Percentiles rank a stretch among this genome's conserved stretches.
phyloP scores from a whole-genome alignment of 2,113 vertebrate species.

The Corythornis cristatus region DNA sequence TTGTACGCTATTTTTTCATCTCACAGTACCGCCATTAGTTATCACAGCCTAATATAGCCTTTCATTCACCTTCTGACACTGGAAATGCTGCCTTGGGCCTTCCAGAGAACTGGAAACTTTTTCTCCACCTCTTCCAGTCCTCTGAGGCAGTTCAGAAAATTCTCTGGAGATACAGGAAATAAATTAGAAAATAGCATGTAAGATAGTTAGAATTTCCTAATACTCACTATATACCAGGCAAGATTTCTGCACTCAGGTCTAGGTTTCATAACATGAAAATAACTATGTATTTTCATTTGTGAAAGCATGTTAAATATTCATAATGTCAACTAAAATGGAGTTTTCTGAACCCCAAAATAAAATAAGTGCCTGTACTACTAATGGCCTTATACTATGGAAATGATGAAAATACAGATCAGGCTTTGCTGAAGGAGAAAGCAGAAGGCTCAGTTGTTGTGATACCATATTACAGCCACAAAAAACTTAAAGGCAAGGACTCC shows the following conservation, averaged over 20 bases:
- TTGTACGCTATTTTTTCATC: slow-evolving; percentile 68
- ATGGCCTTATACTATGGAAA: background rate
- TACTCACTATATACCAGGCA: background rate
- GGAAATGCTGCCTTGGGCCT: slow-evolving; percentile 67
- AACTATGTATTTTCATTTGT: background rate
- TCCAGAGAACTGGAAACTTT: slow-evolving; percentile 62
- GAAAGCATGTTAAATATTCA: background rate
- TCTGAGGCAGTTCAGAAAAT: slow-evolving; percentile 50
- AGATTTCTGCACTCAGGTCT: background rate
- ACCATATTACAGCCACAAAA: background rate
- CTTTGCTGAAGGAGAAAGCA: background rate
- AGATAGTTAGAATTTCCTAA: slow-evolving; percentile 30
- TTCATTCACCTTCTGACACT: slow-evolving; percentile 69
- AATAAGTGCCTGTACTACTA: background rate
- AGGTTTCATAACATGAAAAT: background rate
- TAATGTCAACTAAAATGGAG: background rate
- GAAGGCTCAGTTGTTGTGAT: background rate
- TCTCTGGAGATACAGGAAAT: slow-evolving; percentile 53
- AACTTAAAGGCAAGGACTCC: background rate
- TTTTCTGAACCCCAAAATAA: background rate
- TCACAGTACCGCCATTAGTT: slow-evolving; percentile 64
- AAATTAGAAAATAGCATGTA: slow-evolving; percentile 33
- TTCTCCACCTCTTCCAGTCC: slow-evolving; percentile 18
- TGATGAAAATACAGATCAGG: background rate
- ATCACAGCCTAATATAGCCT: slow-evolving; percentile 68